These are phyloP conservation scores for Nipponacmea schrenckii DNA, from an alignment of 2,888 invertebrate species.

Conservation along the genomic window DNA sequence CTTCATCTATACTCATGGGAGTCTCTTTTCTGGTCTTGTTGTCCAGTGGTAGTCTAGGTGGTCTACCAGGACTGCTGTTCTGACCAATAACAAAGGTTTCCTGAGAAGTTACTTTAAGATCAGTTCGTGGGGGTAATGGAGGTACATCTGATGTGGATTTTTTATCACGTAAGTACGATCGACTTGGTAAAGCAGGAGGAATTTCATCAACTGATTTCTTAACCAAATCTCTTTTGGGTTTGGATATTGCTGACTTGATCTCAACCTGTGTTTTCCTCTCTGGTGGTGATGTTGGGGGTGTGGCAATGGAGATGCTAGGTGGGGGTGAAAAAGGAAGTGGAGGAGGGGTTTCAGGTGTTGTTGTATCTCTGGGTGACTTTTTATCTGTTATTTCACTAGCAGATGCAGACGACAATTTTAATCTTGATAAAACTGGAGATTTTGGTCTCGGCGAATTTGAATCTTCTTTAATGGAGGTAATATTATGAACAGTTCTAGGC, in stretches of 20 bases:
- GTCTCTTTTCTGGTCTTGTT: slow-evolving; percentile 23
- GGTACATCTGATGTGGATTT: not conserved
- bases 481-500: slow-evolving; percentile 33
- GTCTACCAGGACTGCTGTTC: slow-evolving; percentile 17
- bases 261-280: slow-evolving; percentile 7
- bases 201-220: not conserved
- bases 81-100: not conserved
- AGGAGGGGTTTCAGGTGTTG: slow-evolving; percentile 36
- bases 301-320: slow-evolving; percentile 27
- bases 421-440: not conserved
- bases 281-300: slow-evolving; percentile 16
- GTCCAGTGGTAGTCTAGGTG: slow-evolving; percentile 9
- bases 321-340: slow-evolving; percentile 37
- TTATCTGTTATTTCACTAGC: too few relatives aligned
- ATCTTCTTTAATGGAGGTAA: slow-evolving; percentile 15
- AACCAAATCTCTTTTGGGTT: not conserved
- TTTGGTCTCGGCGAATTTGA: slow-evolving; percentile 11
- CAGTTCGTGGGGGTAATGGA: not conserved
- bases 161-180: not conserved
- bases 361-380: not conserved
- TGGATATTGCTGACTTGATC: not conserved
- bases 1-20: slow-evolving; percentile 35
- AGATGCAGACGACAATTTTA: too few relatives aligned
- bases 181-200: not conserved
- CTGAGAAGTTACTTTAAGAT: not conserved